Evolutionary conservation across 2,888 invertebrate species (phyloP), one percentile per base, ranked within the genome.

Genomic region (Drosophila kuntzei): DNA sequence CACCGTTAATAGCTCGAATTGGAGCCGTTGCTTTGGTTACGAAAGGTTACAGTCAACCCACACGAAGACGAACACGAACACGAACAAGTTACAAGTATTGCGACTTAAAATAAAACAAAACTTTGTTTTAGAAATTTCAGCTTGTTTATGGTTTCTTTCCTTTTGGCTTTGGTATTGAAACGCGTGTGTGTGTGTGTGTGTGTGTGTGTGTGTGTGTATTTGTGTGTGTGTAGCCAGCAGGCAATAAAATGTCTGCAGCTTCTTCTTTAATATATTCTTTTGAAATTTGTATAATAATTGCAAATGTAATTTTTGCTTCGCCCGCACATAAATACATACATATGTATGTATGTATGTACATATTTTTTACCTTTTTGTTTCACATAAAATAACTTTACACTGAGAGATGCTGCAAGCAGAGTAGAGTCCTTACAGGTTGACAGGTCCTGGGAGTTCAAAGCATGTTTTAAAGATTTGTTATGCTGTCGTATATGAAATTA

Each of bases 261-360:
- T 58, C 65, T 59, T 51, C 66, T 60, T 34, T 41, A 61, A 61
- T 61, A 29, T 61, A 61, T 67, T 57, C 74, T 51, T 77, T 53
- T 53, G 34, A 71, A 72, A 78, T 64, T 77, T 77, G 53, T 71
- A 53, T 70, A 68, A 69, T 78, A 84, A 78, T 87, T 78, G 78
- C 79, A 78, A 78, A 82, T 76, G 66, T 68, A 78, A 78, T 70
- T 75, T 69, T 63, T 39, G 44, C 41, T 46, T 49, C 37, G 49
- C 69, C 64, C 62, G 63, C 71, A 55, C 54, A 68, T 58, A 34
- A 5, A 34, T n/a, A 29, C 8, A 27, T 27, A 22, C 22, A 22
- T 22, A 22, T 4, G 4, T 4, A 22, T 4, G 4, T 22, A 22
- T n/a, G n/a, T n/a, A 25, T 6, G 1, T 25, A n/a, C 7, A n/a